phyloP scores from a whole-genome alignment of 2,888 invertebrate species.

The Neocrepidodera transversa region DNA sequence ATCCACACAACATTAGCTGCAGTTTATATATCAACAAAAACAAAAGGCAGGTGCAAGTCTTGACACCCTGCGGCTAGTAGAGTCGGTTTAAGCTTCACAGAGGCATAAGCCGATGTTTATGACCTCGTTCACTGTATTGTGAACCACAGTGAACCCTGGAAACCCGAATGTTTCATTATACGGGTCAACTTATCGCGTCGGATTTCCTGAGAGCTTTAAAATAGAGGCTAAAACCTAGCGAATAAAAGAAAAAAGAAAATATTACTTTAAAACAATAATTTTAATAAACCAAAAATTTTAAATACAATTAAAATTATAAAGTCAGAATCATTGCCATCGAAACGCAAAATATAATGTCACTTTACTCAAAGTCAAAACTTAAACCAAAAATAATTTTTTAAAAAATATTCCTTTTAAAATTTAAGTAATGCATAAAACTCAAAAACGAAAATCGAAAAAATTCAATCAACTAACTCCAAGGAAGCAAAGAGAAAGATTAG shows the following conservation, averaged over 20 bases:
- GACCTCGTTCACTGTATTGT: slow-evolving; percentile 34
- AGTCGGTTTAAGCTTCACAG: slow-evolving; percentile 29
- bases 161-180: slow-evolving; percentile 1
- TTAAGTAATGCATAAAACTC: too few species aligned
- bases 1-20: slow-evolving; percentile 19
- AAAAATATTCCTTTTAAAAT: too few species aligned
- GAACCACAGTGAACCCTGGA: slow-evolving; percentile 19
- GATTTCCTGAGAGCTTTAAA: background rate
- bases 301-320: too few species aligned
- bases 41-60: slow-evolving; percentile 33
- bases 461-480: background rate
- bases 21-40: slow-evolving; percentile 33
- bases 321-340: too few species aligned
- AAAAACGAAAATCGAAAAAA: too few species aligned
- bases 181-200: background rate
- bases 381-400: too few species aligned
- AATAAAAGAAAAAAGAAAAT: too few species aligned
- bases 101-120: slow-evolving; percentile 36
- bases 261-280: too few species aligned
- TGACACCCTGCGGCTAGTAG: slow-evolving; percentile 31
- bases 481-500: background rate
- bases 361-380: too few species aligned
- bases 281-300: too few species aligned
- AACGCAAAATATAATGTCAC: too few species aligned
- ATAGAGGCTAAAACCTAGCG: background rate